Percentiles rank a stretch among this genome's conserved stretches.
phyloP scores from a whole-genome alignment of 1,140 invertebrate genomes.

The Trigoniulus corallinus region DNA sequence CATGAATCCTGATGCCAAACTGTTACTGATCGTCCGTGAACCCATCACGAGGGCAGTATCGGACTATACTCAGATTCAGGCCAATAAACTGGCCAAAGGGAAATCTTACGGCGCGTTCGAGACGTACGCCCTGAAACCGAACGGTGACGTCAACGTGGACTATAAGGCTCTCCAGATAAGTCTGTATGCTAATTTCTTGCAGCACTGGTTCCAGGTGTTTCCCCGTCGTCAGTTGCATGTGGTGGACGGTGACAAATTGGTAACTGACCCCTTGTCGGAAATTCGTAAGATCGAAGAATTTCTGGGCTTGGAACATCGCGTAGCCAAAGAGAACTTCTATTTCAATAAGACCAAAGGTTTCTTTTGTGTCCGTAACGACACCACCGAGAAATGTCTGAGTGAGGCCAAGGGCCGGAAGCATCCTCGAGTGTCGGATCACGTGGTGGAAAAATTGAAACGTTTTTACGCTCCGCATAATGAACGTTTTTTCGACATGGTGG shows the following conservation, averaged over 20 bases:
- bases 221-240: conserved; percentile 33
- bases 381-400: conserved; percentile 23
- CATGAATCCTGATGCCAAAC: conserved; percentile 32
- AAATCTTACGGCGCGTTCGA: conserved; percentile 16
- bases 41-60: conserved; percentile 37
- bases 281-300: conserved; percentile 33
- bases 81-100: conserved; percentile 13
- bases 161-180: conserved; percentile 19
- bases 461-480: conserved; percentile 26
- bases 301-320: conserved; percentile 27
- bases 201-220: conserved; percentile 25
- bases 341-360: conserved; percentile 36
- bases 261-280: conserved; percentile 32
- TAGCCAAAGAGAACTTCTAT: conserved; percentile 31
- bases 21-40: conserved; percentile 37
- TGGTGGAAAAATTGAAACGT: conserved; percentile 21
- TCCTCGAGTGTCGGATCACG: conserved; percentile 20
- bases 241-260: conserved; percentile 36
- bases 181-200: conserved; percentile 19
- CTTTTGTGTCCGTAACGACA: conserved; percentile 29
- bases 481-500: conserved; percentile 21
- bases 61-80: conserved; percentile 31
- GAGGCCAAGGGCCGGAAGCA: conserved; percentile 28
- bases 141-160: conserved; percentile 16
- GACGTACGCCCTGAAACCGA: conserved; percentile 15